phyloP scores from a whole-genome alignment of 2,113 vertebrate species.

The Burhinus oedicnemus region DNA sequence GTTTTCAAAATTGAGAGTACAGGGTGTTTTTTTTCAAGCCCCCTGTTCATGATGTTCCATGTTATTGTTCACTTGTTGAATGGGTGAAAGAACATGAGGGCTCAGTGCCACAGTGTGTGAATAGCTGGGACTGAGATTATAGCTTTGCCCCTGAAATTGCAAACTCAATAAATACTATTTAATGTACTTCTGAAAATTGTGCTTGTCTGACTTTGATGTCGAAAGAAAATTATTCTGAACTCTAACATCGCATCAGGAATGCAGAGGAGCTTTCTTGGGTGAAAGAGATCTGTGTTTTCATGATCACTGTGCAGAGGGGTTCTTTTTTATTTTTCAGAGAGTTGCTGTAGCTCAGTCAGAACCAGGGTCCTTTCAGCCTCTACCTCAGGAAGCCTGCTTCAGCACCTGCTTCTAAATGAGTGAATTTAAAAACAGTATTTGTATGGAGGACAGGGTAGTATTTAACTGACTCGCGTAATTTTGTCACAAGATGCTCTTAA shows the following conservation, averaged over 20 bases:
- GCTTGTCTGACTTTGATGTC: neutral
- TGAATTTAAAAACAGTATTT: neutral
- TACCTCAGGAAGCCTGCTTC: neutral
- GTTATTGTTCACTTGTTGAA: conserved; percentile 17
- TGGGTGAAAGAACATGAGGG: neutral
- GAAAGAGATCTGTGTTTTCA: neutral
- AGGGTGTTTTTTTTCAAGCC: neutral
- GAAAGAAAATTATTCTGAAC: neutral
- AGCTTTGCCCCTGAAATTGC: conserved; percentile 5
- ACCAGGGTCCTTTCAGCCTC: neutral
- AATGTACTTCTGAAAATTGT: conserved; percentile 32
- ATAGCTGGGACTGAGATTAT: neutral
- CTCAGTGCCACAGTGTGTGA: neutral
- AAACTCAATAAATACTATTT: conserved; percentile 69
- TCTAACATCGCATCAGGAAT: accelerated
- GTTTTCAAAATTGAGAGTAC: neutral
- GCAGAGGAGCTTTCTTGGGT: neutral
- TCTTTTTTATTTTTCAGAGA: neutral
- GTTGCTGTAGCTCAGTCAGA: neutral
- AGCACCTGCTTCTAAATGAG: neutral
- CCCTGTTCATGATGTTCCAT: neutral
- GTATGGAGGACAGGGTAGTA: neutral
- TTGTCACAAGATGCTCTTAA: neutral
- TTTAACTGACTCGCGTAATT: neutral
- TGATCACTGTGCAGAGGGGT: neutral